Base-by-base conservation (phyloP, 2,888 invertebrate genomes). In the Pachycephus smyrnensis region DNA sequence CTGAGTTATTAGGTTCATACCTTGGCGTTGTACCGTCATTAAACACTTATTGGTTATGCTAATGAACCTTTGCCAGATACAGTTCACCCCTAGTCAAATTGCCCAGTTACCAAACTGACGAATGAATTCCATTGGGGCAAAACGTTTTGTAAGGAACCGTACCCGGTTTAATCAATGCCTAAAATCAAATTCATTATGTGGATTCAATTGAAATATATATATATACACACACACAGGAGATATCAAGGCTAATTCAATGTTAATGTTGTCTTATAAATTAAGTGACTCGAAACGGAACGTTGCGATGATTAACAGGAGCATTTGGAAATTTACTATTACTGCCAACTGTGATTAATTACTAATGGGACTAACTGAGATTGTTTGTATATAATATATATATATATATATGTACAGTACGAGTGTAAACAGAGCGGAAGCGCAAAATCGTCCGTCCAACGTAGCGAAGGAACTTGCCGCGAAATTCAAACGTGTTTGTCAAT, bases 1-100 rank as follows among this genome's bases (percentile, higher is more conserved):
- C 77, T 77, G 77, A 77, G 77, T 77, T 77, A 77, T 77, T 77
- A 37, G 74, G 68, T 74, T 55, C 15, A 23, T 55, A 23, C 55
- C 55, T 55, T 15, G 23, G 6, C 6, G 55, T 23, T 55, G 55
- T 75, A 31, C 33, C 71, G 71, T 33, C 71, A 33, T 71, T 33
- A 71, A 71, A 71, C 30, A 33, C 33, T 71, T 71, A 71, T 71
- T 71, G 71, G 71, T 71, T 71, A 71, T 71, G 71, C 71, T 71
- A 71, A 71, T 71, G 71, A 15, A 55, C 0, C 55, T 9, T 23
- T 55, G 55, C 71, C 31, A 11, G 71, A 71, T 33, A 71, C 71
- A 71, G 31, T 31, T 32, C 23, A 71, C 71, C 9, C 31, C 33
- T 30, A 30, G 33, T 71, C 30, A 6, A 12, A 71, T 11, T 3